phyloP scores from a whole-genome alignment of 2,797 vertebrate species.

The Etheostoma perlongum region DNA sequence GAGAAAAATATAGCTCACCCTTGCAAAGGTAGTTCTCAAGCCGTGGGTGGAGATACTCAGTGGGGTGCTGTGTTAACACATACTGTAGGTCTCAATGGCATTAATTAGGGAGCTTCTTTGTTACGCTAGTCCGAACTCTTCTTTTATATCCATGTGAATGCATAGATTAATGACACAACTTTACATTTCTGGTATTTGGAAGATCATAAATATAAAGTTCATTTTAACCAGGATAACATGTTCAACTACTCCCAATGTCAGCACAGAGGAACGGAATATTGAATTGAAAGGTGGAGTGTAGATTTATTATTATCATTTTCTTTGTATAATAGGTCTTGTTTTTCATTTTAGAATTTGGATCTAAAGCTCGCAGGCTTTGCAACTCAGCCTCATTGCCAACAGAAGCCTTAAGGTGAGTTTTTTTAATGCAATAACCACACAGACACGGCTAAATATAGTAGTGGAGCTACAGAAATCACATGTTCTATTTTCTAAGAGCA shows the following conservation, averaged over 20 bases:
- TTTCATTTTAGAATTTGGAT: constrained; percentile 87
- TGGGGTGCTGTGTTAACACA: not conserved
- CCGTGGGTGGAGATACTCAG: too few relatives aligned
- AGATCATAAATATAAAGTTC: not conserved
- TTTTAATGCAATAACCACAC: not conserved
- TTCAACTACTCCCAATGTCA: not conserved
- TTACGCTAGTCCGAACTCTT: not conserved
- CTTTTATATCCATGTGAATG: not conserved
- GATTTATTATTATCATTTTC: too few relatives aligned
- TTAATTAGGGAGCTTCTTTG: not conserved
- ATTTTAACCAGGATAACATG: not conserved
- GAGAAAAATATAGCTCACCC: too few relatives aligned
- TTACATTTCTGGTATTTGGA: too few relatives aligned
- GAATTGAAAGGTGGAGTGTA: too few relatives aligned
- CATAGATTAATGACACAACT: too few relatives aligned
- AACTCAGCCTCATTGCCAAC: constrained; percentile 85
- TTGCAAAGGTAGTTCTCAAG: too few relatives aligned
- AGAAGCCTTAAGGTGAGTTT: constrained; percentile 88
- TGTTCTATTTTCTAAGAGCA: constrained; percentile 3
- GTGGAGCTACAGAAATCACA: not conserved
- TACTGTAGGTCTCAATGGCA: not conserved
- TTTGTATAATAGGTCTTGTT: not conserved
- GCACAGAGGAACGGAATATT: too few relatives aligned
- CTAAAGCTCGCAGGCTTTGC: constrained; percentile 85
- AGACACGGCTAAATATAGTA: not conserved